Percentiles rank a stretch among this genome's conserved stretches.
phyloP scores from a whole-genome alignment of 2,797 vertebrate genomes.

The Sebastiscus albofasciatus region DNA sequence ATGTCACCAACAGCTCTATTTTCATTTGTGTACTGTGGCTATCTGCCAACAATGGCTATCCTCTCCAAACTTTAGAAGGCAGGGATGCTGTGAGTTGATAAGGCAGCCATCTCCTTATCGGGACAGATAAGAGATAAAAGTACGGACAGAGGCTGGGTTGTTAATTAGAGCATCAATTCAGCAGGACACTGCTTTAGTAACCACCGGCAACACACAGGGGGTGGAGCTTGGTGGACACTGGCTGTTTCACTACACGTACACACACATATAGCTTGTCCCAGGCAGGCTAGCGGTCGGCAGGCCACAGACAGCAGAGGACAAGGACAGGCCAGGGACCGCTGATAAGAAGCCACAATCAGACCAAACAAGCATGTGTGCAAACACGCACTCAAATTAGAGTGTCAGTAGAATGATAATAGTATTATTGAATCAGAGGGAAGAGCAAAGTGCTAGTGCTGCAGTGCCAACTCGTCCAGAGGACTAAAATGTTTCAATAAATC shows the following conservation, averaged over 20 bases:
- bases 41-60: conserved; percentile 49
- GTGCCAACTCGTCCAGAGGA: neutral
- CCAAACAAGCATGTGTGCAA: neutral
- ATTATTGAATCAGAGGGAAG: neutral
- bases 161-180: conserved; percentile 76
- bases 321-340: conserved; percentile 28
- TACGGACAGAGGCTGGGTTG: conserved; percentile 56
- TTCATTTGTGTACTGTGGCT: conserved; percentile 13
- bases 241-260: neutral
- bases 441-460: too few relatives aligned
- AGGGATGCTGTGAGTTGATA: conserved; percentile 70
- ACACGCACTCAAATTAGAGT: neutral
- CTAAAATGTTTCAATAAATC: neutral
- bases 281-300: neutral
- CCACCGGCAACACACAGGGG: conserved; percentile 5
- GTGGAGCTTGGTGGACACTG: neutral
- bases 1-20: conserved; percentile 51
- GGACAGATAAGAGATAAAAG: conserved; percentile 67
- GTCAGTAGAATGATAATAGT: neutral
- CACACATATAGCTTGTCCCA: neutral
- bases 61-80: conserved; percentile 49
- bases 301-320: conserved; percentile 32
- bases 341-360: conserved; percentile 41
- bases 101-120: conserved; percentile 72
- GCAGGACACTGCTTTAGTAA: conserved; percentile 59